Evolutionary conservation across 2,113 vertebrate species (phyloP).

Genomic region (Brachyhypopomus occidentalis): DNA sequence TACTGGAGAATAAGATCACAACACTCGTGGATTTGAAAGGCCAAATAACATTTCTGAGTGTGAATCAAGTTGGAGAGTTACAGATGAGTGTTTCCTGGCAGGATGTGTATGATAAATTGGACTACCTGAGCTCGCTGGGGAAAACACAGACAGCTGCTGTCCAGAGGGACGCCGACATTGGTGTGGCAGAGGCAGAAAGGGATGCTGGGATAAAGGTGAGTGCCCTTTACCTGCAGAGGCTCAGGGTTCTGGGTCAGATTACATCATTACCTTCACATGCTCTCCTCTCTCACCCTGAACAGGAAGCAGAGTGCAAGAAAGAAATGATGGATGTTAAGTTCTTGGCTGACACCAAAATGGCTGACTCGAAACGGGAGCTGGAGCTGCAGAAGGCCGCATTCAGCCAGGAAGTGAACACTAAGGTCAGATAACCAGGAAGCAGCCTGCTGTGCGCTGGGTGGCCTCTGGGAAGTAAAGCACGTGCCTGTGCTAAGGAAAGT

Average conservation of each 20-base stretch:
- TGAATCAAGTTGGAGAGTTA: neutral
- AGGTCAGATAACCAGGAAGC: constrained; percentile 71
- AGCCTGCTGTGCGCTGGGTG: neutral
- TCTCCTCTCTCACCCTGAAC: neutral
- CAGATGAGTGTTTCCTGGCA: constrained; percentile 56
- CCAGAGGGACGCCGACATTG: constrained; percentile 90
- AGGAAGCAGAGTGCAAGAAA: constrained; percentile 94
- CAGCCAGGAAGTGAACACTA: constrained; percentile 91
- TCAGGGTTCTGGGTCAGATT: neutral
- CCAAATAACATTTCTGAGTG: neutral
- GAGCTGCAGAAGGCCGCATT: constrained; percentile 93
- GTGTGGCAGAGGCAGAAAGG: constrained; percentile 92
- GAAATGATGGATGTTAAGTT: constrained; percentile 95
- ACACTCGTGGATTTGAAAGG: neutral
- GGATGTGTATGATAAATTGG: constrained; percentile 96
- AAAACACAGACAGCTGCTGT: constrained; percentile 94
- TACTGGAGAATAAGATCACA: neutral
- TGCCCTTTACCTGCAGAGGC: neutral
- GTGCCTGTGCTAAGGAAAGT: too few species aligned
- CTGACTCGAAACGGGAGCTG: constrained; percentile 88
- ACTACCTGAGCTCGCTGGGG: constrained; percentile 94
- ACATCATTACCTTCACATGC: constrained; percentile 3
- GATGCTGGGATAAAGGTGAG: constrained; percentile 92
- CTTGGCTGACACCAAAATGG: constrained; percentile 91
- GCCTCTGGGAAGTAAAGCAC: too few species aligned